Evolutionary conservation across 2,888 invertebrate genomes (phyloP), one percentile per base, ranked within the genome.

Genomic region (Melieria crassipennis): DNA sequence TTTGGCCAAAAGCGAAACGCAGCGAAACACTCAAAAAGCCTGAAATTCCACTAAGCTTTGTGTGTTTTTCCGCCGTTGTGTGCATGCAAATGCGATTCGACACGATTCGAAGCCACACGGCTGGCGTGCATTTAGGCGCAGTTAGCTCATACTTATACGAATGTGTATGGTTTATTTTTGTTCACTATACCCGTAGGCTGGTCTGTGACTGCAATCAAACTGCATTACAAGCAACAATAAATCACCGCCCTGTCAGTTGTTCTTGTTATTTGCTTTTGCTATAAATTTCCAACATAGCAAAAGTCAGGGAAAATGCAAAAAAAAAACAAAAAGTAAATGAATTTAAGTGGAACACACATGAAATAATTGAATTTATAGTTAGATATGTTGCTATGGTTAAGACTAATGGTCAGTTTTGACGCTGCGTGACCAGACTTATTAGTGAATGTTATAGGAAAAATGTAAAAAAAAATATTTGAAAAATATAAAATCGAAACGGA

Each of bases 181-280:
- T 30, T 30, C 30, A 30, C 30, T 30, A 30, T 30, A 30, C 30
- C 30, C 30, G 30, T 30, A 30, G 30, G 30, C 30, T 30, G 30
- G 30, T 30, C 30, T 30, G 30, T 30, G 30, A 1, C 60, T 70
- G 58, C 72, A 69, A 75, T 66, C 70, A 16, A 4, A 66, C 65
- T 66, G 66, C 55, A 61, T 62, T 61, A 66, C 46, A 55, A 71
- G 66, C n/a, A 56, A 30, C 55, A 65, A 71, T 62, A 71, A 66
- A 77, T 79, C 79, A 78, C 75, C 60, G 4, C 47, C 58, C 48
- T 65, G 70, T 52, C 65, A 70, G 64, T 60, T 48, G 45, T 48
- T 52, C 60, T 67, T 67, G 67, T 61, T 67, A 61, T 67, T 67
- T 67, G 52, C 67, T 60, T 67, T 61, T 48, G 57, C 50, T 48